These are phyloP conservation scores for Cathartes aura DNA, from an alignment of 2,113 vertebrate genomes.

Conservation along the genomic window DNA sequence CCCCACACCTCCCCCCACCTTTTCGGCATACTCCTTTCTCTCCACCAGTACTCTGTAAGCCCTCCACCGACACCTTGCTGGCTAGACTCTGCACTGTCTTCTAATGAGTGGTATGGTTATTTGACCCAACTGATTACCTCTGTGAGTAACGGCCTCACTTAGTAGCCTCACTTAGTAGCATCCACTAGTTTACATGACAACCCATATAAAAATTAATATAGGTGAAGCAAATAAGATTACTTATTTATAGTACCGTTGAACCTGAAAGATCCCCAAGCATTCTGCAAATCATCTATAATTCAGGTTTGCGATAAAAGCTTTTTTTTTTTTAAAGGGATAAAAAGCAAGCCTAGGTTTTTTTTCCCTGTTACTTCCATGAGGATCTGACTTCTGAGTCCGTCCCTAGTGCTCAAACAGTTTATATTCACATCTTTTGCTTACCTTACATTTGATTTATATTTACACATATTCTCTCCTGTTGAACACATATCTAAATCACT, in stretches of 20 bases:
- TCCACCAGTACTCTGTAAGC: neutral
- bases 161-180: neutral
- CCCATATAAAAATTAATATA: neutral
- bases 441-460: neutral
- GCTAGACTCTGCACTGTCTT: neutral
- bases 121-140: neutral
- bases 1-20: neutral
- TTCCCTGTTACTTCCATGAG: neutral
- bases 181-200: neutral
- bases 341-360: neutral
- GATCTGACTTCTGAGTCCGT: neutral
- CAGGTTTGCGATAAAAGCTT: neutral
- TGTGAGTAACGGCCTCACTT: neutral
- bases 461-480: neutral
- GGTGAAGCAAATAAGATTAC: neutral
- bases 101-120: neutral
- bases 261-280: neutral
- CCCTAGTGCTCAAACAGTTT: neutral
- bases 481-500: neutral
- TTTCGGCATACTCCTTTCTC: neutral
- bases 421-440: neutral
- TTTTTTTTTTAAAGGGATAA: neutral
- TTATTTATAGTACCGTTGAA: neutral
- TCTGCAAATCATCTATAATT: neutral
- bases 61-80: neutral